Evolutionary conservation across 2,888 invertebrate genomes (phyloP).

Genomic region (Meloe dianella): DNA sequence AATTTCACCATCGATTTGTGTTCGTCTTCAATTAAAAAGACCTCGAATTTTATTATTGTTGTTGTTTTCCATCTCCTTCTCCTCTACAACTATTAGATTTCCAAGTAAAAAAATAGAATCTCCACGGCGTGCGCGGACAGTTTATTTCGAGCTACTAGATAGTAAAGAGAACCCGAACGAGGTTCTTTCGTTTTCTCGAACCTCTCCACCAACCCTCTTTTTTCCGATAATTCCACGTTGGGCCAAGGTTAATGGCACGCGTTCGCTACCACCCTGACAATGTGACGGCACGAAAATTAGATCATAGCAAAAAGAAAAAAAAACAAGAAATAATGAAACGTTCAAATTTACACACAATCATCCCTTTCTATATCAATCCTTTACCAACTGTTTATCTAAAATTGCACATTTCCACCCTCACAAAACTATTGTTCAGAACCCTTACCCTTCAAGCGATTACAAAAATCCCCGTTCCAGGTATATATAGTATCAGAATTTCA

Average conservation of each 20-base stretch:
- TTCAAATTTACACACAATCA: background rate
- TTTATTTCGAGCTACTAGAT: slow-evolving; percentile 36
- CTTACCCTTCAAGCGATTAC: background rate
- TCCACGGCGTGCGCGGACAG: slow-evolving; percentile 21
- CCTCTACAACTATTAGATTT: slow-evolving; percentile 7
- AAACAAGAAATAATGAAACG: background rate
- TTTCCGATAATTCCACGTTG: slow-evolving; percentile 20
- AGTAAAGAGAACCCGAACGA: slow-evolving; percentile 25
- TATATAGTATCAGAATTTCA: background rate
- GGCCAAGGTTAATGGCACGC: slow-evolving; percentile 43
- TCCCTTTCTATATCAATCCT: background rate
- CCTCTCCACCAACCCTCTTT: slow-evolving; percentile 1
- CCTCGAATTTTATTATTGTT: slow-evolving; percentile 34
- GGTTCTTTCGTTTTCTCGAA: slow-evolving; percentile 8
- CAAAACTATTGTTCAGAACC: background rate
- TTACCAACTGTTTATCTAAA: slow-evolving; percentile 18
- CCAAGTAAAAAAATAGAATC: slow-evolving; percentile 17
- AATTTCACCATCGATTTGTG: slow-evolving; percentile 33
- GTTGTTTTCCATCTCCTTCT: background rate
- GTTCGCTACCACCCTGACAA: slow-evolving; percentile 28
- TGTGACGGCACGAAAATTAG: slow-evolving; percentile 21
- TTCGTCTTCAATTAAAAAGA: slow-evolving; percentile 23
- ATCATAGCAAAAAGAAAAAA: slow-evolving; percentile 7
- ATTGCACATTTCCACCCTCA: slow-evolving; percentile 36
- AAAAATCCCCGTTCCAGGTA: background rate